phyloP scores from a whole-genome alignment of 2,888 invertebrate genomes.

The Resseliella maxima region DNA sequence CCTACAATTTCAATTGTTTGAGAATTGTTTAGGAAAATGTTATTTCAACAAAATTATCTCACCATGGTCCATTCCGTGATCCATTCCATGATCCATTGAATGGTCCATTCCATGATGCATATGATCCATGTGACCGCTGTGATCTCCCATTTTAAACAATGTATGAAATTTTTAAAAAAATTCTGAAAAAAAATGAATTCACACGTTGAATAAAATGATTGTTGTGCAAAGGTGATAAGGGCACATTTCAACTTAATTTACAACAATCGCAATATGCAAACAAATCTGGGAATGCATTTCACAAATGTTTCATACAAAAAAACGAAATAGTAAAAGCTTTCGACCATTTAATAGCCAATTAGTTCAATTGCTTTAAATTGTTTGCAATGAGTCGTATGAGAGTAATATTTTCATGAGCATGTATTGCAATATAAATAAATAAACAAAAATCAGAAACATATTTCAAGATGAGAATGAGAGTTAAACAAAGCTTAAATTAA shows the following conservation, averaged over 20 bases:
- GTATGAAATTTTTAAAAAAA: slow-evolving; percentile 61
- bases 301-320: background rate
- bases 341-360: background rate
- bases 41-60: no score
- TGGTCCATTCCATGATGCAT: no score
- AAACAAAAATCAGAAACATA: background rate
- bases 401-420: background rate
- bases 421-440: background rate
- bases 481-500: no score
- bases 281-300: background rate
- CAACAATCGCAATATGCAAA: background rate
- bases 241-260: background rate
- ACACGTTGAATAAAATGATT: background rate
- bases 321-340: background rate
- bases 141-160: background rate
- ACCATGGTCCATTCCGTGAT: slow-evolving; percentile 15
- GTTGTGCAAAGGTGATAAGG: background rate
- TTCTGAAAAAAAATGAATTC: slow-evolving; percentile 63
- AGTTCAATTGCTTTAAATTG: slow-evolving; percentile 35
- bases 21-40: no score
- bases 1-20: no score
- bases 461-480: no score
- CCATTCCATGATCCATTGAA: background rate
- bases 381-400: background rate
- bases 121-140: background rate